These are phyloP conservation scores for Colaptes auratus DNA, from an alignment of 2,113 vertebrate species.

Conservation along the genomic window DNA sequence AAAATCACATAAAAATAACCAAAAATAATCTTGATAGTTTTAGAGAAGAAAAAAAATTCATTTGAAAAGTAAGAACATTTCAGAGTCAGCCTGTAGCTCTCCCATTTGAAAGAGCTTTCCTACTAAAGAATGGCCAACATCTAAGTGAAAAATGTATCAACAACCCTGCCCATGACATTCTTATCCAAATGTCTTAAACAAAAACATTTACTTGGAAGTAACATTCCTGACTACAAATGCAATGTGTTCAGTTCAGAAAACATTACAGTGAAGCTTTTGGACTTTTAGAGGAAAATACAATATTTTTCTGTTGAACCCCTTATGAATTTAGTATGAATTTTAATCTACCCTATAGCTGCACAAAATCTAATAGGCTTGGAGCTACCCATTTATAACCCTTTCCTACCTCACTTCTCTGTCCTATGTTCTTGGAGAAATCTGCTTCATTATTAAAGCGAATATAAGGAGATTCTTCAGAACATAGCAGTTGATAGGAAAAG, in stretches of 20 bases:
- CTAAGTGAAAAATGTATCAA: not conserved
- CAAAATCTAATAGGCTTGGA: not conserved
- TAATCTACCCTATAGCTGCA: not conserved
- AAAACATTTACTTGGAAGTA: not conserved
- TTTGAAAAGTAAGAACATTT: not conserved
- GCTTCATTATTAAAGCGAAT: not conserved
- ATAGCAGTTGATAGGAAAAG: not conserved
- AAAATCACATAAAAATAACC: not conserved
- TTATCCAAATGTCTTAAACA: not conserved
- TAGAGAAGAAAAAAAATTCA: not conserved
- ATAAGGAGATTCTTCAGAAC: not conserved
- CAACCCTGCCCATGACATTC: accelerated
- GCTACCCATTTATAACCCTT: not conserved
- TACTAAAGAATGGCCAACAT: not conserved
- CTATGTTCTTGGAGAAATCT: not conserved
- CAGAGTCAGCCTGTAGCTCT: not conserved
- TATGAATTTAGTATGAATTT: not conserved
- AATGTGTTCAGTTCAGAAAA: not conserved
- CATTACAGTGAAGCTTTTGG: not conserved
- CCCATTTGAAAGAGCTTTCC: not conserved
- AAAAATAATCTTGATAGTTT: not conserved
- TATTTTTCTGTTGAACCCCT: not conserved
- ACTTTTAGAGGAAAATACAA: not conserved
- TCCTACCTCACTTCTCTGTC: not conserved
- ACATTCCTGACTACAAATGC: not conserved